phyloP scores from a whole-genome alignment of 1,140 invertebrate genomes.

The Carcinoscorpius rotundicauda region DNA sequence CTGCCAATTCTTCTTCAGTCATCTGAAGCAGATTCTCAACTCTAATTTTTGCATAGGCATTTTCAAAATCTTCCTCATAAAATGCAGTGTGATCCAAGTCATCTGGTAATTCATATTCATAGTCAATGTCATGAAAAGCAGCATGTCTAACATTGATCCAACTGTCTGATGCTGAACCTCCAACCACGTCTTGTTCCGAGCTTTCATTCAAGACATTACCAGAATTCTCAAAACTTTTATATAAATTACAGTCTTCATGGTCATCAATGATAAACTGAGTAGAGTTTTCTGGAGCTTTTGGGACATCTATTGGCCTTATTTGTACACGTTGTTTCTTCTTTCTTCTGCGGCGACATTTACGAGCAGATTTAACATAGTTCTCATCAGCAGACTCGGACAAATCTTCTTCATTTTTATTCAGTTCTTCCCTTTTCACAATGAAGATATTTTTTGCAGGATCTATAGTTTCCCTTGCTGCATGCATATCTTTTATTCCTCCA shows the following conservation, averaged over 20 bases:
- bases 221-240: slow-evolving; percentile 25
- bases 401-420: too few species aligned
- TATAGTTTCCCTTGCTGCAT: too few species aligned
- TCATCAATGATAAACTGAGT: slow-evolving; percentile 34
- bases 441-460: too few species aligned
- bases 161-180: background rate
- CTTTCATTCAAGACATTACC: slow-evolving; percentile 10
- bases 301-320: slow-evolving; percentile 26
- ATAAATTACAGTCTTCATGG: slow-evolving; percentile 28
- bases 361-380: too few species aligned
- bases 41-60: slow-evolving; percentile 25
- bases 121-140: slow-evolving; percentile 14
- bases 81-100: slow-evolving; percentile 23
- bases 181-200: slow-evolving; percentile 4
- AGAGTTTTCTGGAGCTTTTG: slow-evolving; percentile 31
- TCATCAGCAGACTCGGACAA: too few species aligned
- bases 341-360: too few species aligned
- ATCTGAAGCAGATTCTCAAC: slow-evolving; percentile 26
- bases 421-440: too few species aligned
- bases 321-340: slow-evolving; percentile 1
- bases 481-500: too few species aligned
- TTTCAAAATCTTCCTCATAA: slow-evolving; percentile 29
- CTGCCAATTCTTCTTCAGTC: slow-evolving; percentile 23
- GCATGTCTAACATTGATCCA: slow-evolving; percentile 6
- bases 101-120: slow-evolving; percentile 12